Evolutionary conservation across 2,113 vertebrate species (phyloP).

Genomic region (Rhadina sibilatrix): DNA sequence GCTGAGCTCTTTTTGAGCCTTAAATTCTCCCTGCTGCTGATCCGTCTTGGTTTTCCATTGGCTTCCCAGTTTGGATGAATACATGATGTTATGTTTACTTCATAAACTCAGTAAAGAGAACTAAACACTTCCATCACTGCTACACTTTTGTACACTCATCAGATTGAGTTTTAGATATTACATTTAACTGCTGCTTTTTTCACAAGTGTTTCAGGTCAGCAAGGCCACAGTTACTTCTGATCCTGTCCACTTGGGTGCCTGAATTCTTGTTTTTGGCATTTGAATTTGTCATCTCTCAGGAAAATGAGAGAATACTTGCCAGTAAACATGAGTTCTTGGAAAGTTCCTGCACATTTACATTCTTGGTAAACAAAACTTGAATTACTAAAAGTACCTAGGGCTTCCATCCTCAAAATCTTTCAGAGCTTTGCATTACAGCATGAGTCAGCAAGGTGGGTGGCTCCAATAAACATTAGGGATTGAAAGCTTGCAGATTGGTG

Average conservation of each 20-base stretch:
- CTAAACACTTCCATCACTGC: background rate
- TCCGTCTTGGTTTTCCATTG: background rate
- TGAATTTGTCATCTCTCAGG: background rate
- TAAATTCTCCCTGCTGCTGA: background rate
- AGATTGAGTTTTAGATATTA: background rate
- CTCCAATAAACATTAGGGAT: background rate
- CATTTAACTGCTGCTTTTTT: background rate
- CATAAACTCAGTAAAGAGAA: background rate
- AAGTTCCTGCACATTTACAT: background rate
- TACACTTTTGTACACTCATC: background rate
- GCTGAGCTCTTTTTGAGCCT: background rate
- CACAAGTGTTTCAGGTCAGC: background rate
- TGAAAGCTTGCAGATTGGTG: background rate
- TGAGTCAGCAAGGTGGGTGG: background rate
- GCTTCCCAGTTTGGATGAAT: background rate
- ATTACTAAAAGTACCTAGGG: background rate
- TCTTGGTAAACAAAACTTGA: background rate
- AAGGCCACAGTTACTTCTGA: background rate
- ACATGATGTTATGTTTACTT: background rate
- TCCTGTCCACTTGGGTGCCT: background rate
- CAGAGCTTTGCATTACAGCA: background rate
- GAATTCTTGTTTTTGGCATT: background rate
- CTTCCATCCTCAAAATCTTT: background rate
- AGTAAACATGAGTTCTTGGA: background rate
- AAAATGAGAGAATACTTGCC: background rate